Conservation (phyloP, 2,888 invertebrate species). For the Xanthorhoe designata region DNA sequence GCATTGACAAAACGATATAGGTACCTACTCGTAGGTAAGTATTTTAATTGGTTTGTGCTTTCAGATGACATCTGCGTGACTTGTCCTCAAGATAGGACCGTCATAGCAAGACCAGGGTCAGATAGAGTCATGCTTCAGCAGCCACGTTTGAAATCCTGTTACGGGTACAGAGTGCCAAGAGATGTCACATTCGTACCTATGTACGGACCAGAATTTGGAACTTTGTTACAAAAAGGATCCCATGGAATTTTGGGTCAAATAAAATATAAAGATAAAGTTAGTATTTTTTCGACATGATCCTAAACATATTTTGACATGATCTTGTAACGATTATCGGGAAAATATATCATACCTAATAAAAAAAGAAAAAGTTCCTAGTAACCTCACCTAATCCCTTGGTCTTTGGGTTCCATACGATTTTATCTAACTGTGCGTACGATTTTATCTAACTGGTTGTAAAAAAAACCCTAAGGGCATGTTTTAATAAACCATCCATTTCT, state of each 20-base stretch:
- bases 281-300: no score
- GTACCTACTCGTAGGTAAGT: no score
- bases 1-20: not conserved
- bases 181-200: slow-evolving; percentile 63
- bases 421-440: no score
- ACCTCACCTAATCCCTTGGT: no score
- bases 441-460: not conserved
- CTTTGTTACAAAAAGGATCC: slow-evolving; percentile 69
- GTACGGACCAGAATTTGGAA: slow-evolving; percentile 75
- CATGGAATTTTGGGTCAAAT: slow-evolving; percentile 71
- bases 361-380: no score
- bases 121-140: slow-evolving; percentile 66
- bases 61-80: slow-evolving; percentile 60
- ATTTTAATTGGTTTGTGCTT: slow-evolving; percentile 10
- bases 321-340: no score
- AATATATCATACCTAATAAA: no score
- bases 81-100: slow-evolving; percentile 76
- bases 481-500: no score
- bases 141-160: slow-evolving; percentile 67
- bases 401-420: not conserved
- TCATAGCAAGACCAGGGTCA: slow-evolving; percentile 68
- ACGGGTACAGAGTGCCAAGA: slow-evolving; percentile 59
- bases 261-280: slow-evolving; percentile 63
- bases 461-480: no score
- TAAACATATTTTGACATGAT: not conserved